phyloP scores from a whole-genome alignment of 2,113 vertebrate genomes.

The Ctenomys sociabilis region DNA sequence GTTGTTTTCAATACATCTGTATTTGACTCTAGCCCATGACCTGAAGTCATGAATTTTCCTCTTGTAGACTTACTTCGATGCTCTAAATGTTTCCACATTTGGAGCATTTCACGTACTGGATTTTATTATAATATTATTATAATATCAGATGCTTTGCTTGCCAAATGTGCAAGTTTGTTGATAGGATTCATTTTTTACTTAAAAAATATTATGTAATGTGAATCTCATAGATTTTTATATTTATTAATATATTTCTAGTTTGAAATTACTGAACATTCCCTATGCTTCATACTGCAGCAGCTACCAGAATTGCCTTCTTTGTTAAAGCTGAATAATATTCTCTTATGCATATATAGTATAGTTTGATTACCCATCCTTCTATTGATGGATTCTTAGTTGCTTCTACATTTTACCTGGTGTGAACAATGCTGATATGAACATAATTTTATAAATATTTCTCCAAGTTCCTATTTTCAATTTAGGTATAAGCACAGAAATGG shows the following conservation, averaged over 20 bases:
- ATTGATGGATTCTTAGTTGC: neutral
- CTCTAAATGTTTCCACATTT: neutral
- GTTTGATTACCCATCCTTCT: neutral
- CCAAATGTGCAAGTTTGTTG: neutral
- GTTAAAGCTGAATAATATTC: neutral
- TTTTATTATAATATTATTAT: too few relatives aligned
- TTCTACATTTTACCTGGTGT: neutral
- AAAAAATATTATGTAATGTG: neutral
- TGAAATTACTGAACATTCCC: neutral
- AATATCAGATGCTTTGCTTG: too few relatives aligned
- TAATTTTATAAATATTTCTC: neutral
- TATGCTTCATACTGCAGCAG: neutral
- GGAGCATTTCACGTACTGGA: neutral
- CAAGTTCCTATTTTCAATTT: neutral
- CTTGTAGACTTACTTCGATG: neutral
- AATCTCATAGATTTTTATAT: neutral
- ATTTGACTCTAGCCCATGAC: neutral
- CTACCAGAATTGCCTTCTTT: neutral
- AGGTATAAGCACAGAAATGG: neutral
- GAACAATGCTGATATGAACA: neutral
- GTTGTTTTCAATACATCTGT: neutral
- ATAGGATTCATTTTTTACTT: slow-evolving; percentile 18
- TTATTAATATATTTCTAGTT: neutral
- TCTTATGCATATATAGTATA: neutral
- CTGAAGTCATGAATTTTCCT: neutral